Conservation (phyloP, 2,113 vertebrate species). For the Hippocampus guttulatus region DNA sequence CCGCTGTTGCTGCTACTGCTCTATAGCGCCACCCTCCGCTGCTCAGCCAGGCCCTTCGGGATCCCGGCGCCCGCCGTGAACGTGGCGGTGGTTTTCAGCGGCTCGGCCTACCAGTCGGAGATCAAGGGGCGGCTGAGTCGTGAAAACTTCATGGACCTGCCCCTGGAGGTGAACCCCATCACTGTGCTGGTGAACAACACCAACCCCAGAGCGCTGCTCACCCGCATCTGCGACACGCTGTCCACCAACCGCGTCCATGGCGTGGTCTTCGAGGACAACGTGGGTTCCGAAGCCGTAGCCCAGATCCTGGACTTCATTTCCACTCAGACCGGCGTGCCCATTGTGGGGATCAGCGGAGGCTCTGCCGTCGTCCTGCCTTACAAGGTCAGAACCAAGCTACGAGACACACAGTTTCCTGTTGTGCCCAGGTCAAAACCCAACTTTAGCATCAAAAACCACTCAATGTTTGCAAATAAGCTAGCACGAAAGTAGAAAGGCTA, state of each 20-base stretch:
- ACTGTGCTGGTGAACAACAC: constrained; percentile 90
- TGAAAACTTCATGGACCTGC: constrained; percentile 92
- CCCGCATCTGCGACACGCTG: constrained; percentile 86
- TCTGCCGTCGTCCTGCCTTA: constrained; percentile 90
- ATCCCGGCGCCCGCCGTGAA: constrained; percentile 67
- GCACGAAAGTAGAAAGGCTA: too few relatives aligned
- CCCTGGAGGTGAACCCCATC: constrained; percentile 90
- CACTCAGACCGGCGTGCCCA: constrained; percentile 87
- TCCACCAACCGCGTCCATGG: constrained; percentile 85
- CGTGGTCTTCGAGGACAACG: constrained; percentile 93
- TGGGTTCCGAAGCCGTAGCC: constrained; percentile 90
- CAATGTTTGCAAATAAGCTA: background rate
- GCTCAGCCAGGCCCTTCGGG: constrained; percentile 64
- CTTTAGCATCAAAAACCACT: background rate
- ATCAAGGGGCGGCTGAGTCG: constrained; percentile 82
- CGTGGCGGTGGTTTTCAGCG: constrained; percentile 86
- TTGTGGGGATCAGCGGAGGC: constrained; percentile 94
- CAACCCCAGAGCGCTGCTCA: constrained; percentile 90
- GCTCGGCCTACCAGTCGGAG: constrained; percentile 79
- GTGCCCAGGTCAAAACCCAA: background rate
- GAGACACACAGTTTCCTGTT: background rate
- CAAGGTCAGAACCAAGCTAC: constrained; percentile 79
- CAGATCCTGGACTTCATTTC: constrained; percentile 97
- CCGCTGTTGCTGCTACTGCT: constrained; percentile 58
- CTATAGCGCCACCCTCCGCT: constrained; percentile 62